These are phyloP conservation scores for Drosophila affinis DNA, from an alignment of 2,888 invertebrate species.

Conservation along the genomic window DNA sequence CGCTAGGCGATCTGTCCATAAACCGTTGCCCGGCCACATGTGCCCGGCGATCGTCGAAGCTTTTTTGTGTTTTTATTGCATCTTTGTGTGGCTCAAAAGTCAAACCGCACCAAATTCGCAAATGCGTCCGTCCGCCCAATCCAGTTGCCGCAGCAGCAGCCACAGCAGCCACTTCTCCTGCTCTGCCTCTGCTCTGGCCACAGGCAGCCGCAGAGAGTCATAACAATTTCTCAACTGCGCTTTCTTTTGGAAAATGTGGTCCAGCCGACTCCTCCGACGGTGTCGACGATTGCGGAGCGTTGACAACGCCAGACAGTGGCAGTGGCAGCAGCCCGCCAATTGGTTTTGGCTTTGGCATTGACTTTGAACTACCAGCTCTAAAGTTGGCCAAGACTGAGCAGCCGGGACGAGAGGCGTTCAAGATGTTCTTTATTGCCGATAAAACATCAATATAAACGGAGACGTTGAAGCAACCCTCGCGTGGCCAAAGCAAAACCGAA, in stretches of 20 bases:
- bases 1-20: conserved; percentile 66
- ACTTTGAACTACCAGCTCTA: conserved; percentile 55
- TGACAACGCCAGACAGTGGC: conserved; percentile 57
- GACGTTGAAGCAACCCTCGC: conserved; percentile 51
- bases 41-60: neutral
- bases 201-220: conserved; percentile 43
- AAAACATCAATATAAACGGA: neutral
- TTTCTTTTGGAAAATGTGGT: conserved; percentile 81
- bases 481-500: conserved; percentile 51
- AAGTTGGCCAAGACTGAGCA: conserved; percentile 46
- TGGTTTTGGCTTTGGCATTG: conserved; percentile 47
- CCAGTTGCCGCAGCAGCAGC: conserved; percentile 16
- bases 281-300: conserved; percentile 36
- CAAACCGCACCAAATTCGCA: conserved; percentile 61
- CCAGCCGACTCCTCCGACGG: conserved; percentile 59
- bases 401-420: conserved; percentile 2
- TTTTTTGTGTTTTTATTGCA: neutral
- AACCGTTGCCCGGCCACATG: conserved; percentile 38
- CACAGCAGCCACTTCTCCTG: neutral
- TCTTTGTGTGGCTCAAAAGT: conserved; percentile 54
- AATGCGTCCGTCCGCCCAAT: conserved; percentile 52
- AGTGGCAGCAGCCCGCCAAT: conserved; percentile 21
- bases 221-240: conserved; percentile 69
- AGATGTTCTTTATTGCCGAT: neutral
- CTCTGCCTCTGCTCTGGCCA: conserved; percentile 26